Base-by-base conservation (phyloP, 2,888 invertebrate genomes). In the Andricus quercusramuli region DNA sequence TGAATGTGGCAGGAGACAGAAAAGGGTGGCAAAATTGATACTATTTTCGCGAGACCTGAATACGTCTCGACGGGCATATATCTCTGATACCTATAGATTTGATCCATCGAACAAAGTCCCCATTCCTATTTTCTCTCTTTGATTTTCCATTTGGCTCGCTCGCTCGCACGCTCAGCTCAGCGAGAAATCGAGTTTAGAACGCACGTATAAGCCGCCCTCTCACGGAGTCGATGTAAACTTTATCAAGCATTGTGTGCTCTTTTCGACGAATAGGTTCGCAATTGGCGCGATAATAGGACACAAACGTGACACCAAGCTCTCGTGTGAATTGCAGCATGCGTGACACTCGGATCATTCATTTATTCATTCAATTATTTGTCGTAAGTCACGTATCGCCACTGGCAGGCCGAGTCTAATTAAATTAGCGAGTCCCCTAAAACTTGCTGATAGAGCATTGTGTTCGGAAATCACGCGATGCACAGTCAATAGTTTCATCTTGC, bases 321-420 rank as follows among this genome's bases (percentile, higher is more conserved):
- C 32, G 25, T 47, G 29, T 66, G n/a, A 32, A 65, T 51, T 47
- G 32, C 6, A 15, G 67, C n/a, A 20, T 59, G 79, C 74, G 74
- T 77, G 62, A 65, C 78, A 44, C 85, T 85, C 88, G 89, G 89
- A 76, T 77, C 64, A 64, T 64, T 64, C 64, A 29, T 64, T 64
- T 22, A 59, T 59, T 59, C 89, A 90, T 89, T 86, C 86, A 88
- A 86, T 88, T 89, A 90, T 91, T 91, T 90, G 90, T 89, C 88
- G 89, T 90, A 90, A 91, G 91, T 91, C 90, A 91, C 91, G 92
- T 91, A 90, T 88, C 83, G 85, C 79, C 83, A 59, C 80, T 82
- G 86, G 20, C 62, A 78, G 47, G 41, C 56, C 47, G 56, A 29
- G 62, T 32, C 66, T 80, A 82, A 84, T 83, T 70, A 62, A 80